These are phyloP conservation scores for Philypnodon macrostomus DNA, from an alignment of 2,797 vertebrate genomes.

Conservation along the genomic window DNA sequence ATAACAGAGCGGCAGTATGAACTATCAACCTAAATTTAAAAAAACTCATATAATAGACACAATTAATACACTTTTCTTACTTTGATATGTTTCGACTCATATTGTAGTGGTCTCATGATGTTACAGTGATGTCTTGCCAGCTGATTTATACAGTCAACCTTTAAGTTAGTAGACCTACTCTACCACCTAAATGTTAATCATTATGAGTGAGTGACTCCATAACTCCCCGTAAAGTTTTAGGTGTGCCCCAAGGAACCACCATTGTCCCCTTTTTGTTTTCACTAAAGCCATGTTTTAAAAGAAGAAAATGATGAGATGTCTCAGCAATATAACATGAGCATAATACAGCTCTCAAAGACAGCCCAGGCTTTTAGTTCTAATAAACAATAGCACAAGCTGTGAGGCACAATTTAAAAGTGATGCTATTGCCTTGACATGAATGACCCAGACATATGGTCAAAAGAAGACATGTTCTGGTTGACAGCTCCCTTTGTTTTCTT, in stretches of 20 bases:
- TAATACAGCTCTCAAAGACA: conserved; percentile 34
- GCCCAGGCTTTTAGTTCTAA: conserved; percentile 28
- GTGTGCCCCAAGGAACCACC: neutral
- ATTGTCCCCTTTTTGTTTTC: neutral
- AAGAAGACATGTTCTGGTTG: conserved; percentile 47
- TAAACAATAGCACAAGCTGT: conserved; percentile 46
- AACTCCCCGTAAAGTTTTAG: too few relatives aligned
- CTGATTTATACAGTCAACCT: too few relatives aligned
- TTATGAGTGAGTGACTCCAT: too few relatives aligned
- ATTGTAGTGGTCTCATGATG: too few relatives aligned
- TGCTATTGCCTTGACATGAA: conserved; percentile 50
- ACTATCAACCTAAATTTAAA: too few relatives aligned
- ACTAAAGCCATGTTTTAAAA: neutral
- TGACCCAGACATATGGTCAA: conserved; percentile 46
- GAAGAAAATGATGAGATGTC: conserved; percentile 3
- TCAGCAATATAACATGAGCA: conserved; percentile 28
- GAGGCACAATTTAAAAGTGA: conserved; percentile 58
- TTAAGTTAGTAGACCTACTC: too few relatives aligned
- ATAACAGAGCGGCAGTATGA: too few relatives aligned
- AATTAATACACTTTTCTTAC: too few relatives aligned
- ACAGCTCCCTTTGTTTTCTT: conserved; percentile 61
- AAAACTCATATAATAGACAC: too few relatives aligned
- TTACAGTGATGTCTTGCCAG: too few relatives aligned
- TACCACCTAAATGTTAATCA: too few relatives aligned
- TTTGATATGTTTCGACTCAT: too few relatives aligned